These are phyloP conservation scores for Trogon melanurus DNA, from an alignment of 2,113 vertebrate species.

Conservation along the genomic window DNA sequence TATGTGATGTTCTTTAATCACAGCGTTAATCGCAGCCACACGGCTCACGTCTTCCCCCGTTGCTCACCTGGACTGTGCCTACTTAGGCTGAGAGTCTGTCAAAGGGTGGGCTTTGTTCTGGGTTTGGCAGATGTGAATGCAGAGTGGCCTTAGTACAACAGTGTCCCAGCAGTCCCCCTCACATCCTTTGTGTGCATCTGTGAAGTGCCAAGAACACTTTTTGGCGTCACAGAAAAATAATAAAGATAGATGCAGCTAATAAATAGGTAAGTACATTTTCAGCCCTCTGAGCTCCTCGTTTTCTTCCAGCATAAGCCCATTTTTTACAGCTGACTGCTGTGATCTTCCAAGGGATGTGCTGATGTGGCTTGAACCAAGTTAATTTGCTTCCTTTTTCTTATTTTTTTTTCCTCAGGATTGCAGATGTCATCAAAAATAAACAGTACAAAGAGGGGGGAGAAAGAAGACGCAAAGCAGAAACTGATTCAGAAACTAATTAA, in stretches of 20 bases:
- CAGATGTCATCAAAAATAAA: slow-evolving; percentile 73
- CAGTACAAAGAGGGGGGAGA: slow-evolving; percentile 12
- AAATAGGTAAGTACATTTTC: slow-evolving; percentile 67
- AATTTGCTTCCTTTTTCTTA: slow-evolving; percentile 62
- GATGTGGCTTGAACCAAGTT: slow-evolving; percentile 73
- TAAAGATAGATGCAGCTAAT: slow-evolving; percentile 64
- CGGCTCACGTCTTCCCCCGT: background rate
- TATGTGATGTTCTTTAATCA: background rate
- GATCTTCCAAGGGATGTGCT: slow-evolving; percentile 76
- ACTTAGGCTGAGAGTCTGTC: background rate
- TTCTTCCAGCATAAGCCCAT: slow-evolving; percentile 63
- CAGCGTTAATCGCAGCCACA: background rate
- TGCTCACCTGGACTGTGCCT: background rate
- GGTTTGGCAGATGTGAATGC: background rate
- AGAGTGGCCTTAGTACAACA: background rate
- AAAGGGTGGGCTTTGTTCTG: background rate
- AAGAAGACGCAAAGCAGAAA: slow-evolving; percentile 54
- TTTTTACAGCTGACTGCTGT: slow-evolving; percentile 73
- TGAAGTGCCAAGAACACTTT: background rate
- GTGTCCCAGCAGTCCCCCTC: background rate
- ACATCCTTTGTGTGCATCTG: background rate
- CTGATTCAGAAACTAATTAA: slow-evolving; percentile 74
- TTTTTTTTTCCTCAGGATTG: slow-evolving; percentile 33
- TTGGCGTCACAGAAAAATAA: slow-evolving; percentile 22
- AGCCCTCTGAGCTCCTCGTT: slow-evolving; percentile 59